Percentiles rank a stretch among this genome's conserved stretches.
These are phyloP conservation scores for Lamellibrachia satsuma DNA, from an alignment of 2,888 invertebrate species.

Conservation along the genomic window DNA sequence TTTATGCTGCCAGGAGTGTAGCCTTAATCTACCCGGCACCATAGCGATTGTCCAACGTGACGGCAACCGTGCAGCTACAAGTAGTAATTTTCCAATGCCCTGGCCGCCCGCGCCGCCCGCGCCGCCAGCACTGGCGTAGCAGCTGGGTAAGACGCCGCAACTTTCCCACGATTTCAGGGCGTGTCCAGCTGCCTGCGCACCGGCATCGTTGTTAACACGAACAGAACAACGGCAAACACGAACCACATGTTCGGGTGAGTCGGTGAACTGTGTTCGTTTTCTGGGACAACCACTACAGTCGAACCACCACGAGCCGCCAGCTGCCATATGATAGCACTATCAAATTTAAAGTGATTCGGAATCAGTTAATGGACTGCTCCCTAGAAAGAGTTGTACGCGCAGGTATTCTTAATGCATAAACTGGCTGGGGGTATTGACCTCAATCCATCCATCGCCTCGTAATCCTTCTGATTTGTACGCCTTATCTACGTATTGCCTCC, in stretches of 20 bases:
- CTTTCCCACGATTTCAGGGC: conserved; percentile 17
- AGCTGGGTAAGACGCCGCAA: not conserved
- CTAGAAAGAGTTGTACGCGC: not conserved
- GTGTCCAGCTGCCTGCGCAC: conserved; percentile 17
- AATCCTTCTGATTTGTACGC: not conserved
- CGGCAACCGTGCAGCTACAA: not conserved
- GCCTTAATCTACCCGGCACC: not conserved
- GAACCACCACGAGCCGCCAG: not conserved
- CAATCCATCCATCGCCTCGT: not conserved
- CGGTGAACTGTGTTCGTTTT: not conserved
- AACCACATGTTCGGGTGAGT: conserved; percentile 8
- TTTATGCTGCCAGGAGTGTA: not conserved
- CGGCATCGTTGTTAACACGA: conserved; percentile 13
- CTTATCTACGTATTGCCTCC: too few species aligned
- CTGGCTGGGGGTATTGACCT: not conserved
- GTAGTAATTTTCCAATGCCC: not conserved
- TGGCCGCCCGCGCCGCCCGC: not conserved
- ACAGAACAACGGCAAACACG: not conserved
- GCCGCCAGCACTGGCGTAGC: not conserved
- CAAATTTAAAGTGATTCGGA: not conserved
- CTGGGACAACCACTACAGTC: not conserved
- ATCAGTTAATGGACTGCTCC: not conserved
- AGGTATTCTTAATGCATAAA: not conserved
- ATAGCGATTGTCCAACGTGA: not conserved
- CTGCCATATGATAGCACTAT: not conserved